Conservation (phyloP, 2,113 vertebrate species). For the Pristiophorus japonicus region DNA sequence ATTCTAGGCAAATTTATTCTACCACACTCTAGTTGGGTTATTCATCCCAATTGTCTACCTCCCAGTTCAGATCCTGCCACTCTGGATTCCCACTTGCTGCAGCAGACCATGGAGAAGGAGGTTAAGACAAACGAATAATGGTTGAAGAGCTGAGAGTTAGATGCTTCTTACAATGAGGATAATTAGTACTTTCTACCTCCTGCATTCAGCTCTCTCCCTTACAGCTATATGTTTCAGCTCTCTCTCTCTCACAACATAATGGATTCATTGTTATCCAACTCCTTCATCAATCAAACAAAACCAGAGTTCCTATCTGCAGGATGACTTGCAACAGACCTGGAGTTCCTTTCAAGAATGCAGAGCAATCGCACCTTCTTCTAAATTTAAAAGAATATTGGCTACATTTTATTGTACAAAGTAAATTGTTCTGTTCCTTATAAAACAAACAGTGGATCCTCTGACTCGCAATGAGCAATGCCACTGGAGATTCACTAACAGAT, state of each 20-base stretch:
- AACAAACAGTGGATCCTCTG: too few species aligned
- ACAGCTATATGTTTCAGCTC: background rate
- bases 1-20: background rate
- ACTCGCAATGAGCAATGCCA: background rate
- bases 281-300: background rate
- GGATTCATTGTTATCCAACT: background rate
- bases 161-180: background rate
- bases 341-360: background rate
- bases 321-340: background rate
- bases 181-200: background rate
- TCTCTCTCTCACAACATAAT: too few species aligned
- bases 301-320: background rate
- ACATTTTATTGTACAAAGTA: background rate
- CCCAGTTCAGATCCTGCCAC: background rate
- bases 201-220: background rate
- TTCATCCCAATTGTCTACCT: background rate
- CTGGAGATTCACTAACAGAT: background rate
- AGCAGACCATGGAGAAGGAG: background rate
- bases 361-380: background rate
- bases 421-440: background rate
- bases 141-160: background rate
- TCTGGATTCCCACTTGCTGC: background rate
- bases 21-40: background rate
- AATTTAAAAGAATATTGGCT: background rate
- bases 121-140: background rate